phyloP scores from a whole-genome alignment of 2,888 invertebrate species.

The Drosophila antonietae region DNA sequence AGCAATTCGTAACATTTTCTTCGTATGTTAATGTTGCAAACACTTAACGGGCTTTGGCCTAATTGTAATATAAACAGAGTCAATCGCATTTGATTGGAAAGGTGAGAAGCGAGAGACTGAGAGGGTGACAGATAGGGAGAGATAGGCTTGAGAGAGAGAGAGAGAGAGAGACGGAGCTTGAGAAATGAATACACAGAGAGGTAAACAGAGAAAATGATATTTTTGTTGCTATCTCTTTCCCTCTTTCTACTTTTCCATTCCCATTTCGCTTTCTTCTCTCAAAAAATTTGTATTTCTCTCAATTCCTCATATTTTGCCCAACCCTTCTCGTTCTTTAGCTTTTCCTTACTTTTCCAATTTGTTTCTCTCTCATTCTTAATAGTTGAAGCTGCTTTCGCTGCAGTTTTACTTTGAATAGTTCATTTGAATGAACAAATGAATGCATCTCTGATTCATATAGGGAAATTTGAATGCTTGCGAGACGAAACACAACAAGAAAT shows the following conservation, averaged over 20 bases:
- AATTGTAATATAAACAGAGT: constrained; percentile 24
- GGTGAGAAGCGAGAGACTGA: neutral
- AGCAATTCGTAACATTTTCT: constrained; percentile 18
- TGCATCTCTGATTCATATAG: constrained; percentile 3
- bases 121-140: neutral
- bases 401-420: neutral
- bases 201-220: neutral
- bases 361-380: no score
- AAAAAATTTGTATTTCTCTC: no score
- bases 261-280: no score
- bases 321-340: no score
- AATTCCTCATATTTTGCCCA: no score
- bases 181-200: neutral
- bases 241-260: no score
- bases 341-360: no score
- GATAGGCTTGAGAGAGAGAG: neutral
- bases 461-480: constrained; percentile 28
- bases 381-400: no score
- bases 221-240: neutral
- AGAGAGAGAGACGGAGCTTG: neutral
- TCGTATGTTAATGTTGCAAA: constrained; percentile 10
- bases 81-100: constrained; percentile 6
- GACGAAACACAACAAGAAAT: neutral
- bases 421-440: neutral
- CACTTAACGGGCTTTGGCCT: neutral